Percentiles rank a stretch among this genome's conserved stretches.
These are phyloP conservation scores for Plodia interpunctella DNA, from an alignment of 1,140 invertebrate species.

Conservation along the genomic window DNA sequence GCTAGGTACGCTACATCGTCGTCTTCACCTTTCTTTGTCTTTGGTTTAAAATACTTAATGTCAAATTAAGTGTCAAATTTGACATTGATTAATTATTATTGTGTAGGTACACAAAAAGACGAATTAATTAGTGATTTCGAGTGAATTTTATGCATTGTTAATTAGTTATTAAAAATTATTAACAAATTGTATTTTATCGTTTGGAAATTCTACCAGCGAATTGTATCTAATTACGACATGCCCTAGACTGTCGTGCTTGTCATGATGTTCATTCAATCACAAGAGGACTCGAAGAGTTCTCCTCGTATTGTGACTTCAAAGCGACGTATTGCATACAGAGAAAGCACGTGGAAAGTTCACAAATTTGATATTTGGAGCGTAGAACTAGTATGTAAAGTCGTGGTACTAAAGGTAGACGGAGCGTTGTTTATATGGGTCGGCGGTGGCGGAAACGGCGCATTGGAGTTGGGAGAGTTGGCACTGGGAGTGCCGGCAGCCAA, in stretches of 20 bases:
- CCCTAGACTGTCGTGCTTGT: neutral
- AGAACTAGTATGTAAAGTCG: conserved; percentile 18
- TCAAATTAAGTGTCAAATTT: too few relatives aligned
- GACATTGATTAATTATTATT: too few relatives aligned
- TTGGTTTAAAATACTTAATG: too few relatives aligned
- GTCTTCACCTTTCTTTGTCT: too few relatives aligned
- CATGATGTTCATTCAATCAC: neutral
- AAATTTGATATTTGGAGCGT: conserved; percentile 27
- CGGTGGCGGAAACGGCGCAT: neutral
- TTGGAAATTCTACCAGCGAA: too few relatives aligned
- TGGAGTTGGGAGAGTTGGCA: conserved; percentile 13
- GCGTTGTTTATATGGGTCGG: conserved; percentile 33
- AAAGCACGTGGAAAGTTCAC: conserved; percentile 25
- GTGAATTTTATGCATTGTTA: too few relatives aligned
- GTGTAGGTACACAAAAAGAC: too few relatives aligned
- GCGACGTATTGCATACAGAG: conserved; percentile 20
- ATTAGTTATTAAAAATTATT: too few relatives aligned
- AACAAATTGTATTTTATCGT: too few relatives aligned
- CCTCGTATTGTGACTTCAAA: conserved; percentile 20
- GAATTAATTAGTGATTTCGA: too few relatives aligned
- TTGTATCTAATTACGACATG: too few relatives aligned
- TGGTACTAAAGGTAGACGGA: conserved; percentile 17
- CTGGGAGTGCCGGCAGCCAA: conserved; percentile 13
- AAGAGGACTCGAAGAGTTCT: neutral
- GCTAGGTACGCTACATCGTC: too few relatives aligned